phyloP scores from a whole-genome alignment of 2,797 vertebrate species.

The Meriones psammophilus region DNA sequence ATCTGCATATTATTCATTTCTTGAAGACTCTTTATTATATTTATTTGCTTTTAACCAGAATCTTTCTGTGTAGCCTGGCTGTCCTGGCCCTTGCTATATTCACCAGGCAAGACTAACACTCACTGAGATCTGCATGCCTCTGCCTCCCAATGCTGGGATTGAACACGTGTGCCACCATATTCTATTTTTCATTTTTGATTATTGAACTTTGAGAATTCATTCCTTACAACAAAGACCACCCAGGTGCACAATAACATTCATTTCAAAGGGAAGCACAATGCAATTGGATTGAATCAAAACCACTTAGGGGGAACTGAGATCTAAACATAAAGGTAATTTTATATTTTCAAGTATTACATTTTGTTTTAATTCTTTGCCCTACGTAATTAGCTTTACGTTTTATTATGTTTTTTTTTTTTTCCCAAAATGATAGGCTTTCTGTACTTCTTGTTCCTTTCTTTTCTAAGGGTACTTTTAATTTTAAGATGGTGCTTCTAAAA shows the following conservation, averaged over 20 bases:
- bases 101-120: not conserved
- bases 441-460: not conserved
- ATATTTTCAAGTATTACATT: not conserved
- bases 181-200: constrained; percentile 80
- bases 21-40: too few relatives aligned
- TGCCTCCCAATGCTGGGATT: not conserved
- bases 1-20: not conserved
- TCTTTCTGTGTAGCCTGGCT: not conserved
- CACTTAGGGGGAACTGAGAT: not conserved
- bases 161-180: not conserved
- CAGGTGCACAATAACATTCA: constrained; percentile 71
- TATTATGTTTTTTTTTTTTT: not conserved
- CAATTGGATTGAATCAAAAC: not conserved
- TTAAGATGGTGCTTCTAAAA: not conserved
- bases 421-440: not conserved
- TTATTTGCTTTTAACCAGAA: not conserved
- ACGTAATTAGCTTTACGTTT: not conserved
- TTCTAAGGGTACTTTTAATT: not conserved
- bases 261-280: constrained; percentile 37
- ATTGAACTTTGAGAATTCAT: constrained; percentile 87
- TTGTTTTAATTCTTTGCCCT: not conserved
- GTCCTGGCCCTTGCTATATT: not conserved
- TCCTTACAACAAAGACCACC: constrained; percentile 87
- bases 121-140: not conserved
- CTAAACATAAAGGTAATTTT: not conserved